These are phyloP conservation scores for Drosophila anomelani DNA, from an alignment of 2,888 invertebrate genomes.

Conservation along the genomic window DNA sequence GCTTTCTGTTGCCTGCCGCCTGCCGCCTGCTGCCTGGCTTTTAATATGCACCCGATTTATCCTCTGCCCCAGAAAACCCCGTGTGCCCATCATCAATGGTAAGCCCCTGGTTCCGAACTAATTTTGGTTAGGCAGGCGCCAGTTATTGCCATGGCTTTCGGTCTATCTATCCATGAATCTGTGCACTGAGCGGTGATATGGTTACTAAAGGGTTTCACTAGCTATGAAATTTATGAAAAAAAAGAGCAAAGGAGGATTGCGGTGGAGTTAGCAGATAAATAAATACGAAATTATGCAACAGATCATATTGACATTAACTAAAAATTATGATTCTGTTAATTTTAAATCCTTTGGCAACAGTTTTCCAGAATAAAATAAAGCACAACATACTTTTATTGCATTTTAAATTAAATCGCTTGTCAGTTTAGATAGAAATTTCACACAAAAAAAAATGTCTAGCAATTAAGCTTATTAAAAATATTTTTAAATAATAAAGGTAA, in stretches of 20 bases:
- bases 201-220: background rate
- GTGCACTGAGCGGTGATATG: conserved; percentile 18
- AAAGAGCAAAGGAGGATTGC: background rate
- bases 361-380: background rate
- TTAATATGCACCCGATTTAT: conserved; percentile 71
- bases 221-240: background rate
- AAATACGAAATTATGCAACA: background rate
- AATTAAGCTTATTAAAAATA: background rate
- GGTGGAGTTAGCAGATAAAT: background rate
- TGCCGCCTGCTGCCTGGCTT: conserved; percentile 51
- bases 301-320: no score
- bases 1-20: conserved; percentile 1
- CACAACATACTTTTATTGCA: no score
- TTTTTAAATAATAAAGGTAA: no score
- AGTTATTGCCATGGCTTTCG: conserved; percentile 71
- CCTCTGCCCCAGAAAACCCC: conserved; percentile 8
- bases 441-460: no score
- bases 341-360: background rate
- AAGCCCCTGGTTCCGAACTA: conserved; percentile 46
- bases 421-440: background rate
- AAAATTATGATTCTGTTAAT: background rate
- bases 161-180: conserved; percentile 4
- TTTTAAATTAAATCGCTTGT: no score
- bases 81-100: conserved; percentile 7
- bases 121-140: conserved; percentile 68